phyloP scores from a whole-genome alignment of 2,888 invertebrate species.

The Dryomyza anilis region DNA sequence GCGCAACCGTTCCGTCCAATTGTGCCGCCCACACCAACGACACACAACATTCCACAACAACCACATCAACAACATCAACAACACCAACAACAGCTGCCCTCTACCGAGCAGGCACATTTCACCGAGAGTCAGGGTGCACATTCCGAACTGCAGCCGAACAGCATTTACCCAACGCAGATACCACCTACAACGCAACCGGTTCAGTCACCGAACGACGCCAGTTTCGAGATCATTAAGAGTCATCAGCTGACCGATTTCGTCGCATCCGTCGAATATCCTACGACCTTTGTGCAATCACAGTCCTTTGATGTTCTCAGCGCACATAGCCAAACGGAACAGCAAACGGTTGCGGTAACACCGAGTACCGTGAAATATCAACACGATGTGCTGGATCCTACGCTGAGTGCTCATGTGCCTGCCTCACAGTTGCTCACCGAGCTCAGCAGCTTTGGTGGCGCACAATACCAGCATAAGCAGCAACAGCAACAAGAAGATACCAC shows the following conservation, averaged over 20 bases:
- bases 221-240: slow-evolving; percentile 64
- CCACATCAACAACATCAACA: slow-evolving; percentile 36
- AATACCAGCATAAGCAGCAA: slow-evolving; percentile 4
- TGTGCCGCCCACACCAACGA: background rate
- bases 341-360: slow-evolving; percentile 63
- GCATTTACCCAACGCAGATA: slow-evolving; percentile 38
- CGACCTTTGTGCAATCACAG: slow-evolving; percentile 68
- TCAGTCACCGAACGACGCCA: slow-evolving; percentile 32
- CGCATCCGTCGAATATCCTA: slow-evolving; percentile 74
- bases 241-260: slow-evolving; percentile 72
- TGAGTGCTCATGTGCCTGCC: slow-evolving; percentile 47
- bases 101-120: slow-evolving; percentile 35
- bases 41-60: slow-evolving; percentile 27
- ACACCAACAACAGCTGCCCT: slow-evolving; percentile 53
- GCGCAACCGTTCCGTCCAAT: slow-evolving; percentile 64
- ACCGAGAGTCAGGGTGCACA: slow-evolving; percentile 49
- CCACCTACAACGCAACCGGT: slow-evolving; percentile 18
- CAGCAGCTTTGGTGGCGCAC: slow-evolving; percentile 36
- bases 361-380: slow-evolving; percentile 48
- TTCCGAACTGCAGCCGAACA: slow-evolving; percentile 49
- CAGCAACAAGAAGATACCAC: background rate
- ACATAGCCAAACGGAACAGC: slow-evolving; percentile 67
- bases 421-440: slow-evolving; percentile 53
- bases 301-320: slow-evolving; percentile 60
- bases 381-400: slow-evolving; percentile 43